Conservation (phyloP, 2,888 invertebrate species). For the Cephus sareptanus region DNA sequence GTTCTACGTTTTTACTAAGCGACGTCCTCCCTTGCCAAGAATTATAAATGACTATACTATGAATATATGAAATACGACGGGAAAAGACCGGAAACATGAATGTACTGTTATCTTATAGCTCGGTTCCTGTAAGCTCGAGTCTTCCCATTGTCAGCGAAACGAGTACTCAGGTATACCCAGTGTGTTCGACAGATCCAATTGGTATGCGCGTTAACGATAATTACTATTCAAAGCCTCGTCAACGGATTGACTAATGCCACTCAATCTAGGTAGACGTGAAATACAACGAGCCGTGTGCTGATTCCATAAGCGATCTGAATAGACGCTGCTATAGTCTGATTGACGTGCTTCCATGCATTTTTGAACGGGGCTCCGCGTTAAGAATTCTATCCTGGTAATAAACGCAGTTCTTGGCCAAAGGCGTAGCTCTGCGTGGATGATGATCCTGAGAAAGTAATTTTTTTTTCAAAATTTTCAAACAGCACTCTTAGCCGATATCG, state of each 20-base stretch:
- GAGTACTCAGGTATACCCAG: not conserved
- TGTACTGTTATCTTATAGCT: not conserved
- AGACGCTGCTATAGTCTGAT: constrained; percentile 20
- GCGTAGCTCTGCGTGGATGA: constrained; percentile 8
- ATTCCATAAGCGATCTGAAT: constrained; percentile 10
- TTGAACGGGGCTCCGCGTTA: constrained; percentile 13
- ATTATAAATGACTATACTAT: not conserved
- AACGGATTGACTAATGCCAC: not conserved
- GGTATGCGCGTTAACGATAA: not conserved
- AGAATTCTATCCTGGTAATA: constrained; percentile 26
- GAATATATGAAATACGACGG: not conserved
- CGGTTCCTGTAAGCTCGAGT: not conserved
- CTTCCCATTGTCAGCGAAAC: not conserved
- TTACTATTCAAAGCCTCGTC: not conserved
- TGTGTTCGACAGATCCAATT: not conserved
- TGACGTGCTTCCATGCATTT: constrained; percentile 28
- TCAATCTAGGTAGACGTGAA: not conserved
- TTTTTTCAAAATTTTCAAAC: not conserved
- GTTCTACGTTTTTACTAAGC: not conserved
- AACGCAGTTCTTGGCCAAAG: constrained; percentile 13
- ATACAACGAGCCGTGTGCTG: not conserved
- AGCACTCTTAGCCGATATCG: not conserved
- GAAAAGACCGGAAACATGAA: not conserved
- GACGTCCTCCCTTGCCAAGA: not conserved
- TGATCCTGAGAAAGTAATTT: not conserved